These are phyloP conservation scores for Pomatorhinus ruficollis DNA, from an alignment of 2,113 vertebrate species.

Conservation along the genomic window DNA sequence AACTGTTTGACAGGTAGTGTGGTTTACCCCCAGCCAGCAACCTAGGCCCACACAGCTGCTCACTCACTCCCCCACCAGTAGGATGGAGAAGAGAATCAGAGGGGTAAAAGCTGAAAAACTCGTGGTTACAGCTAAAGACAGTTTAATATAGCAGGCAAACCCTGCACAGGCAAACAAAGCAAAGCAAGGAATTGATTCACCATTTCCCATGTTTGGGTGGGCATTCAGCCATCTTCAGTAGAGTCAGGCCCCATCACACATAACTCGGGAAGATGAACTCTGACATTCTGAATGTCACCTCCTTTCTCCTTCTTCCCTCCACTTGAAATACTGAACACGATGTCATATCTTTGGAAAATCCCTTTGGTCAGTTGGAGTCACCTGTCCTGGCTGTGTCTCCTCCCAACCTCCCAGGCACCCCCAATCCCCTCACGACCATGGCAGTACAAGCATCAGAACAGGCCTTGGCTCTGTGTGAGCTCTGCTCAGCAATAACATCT, in stretches of 20 bases:
- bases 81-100: background rate
- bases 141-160: background rate
- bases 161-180: background rate
- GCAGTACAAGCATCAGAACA: accelerated
- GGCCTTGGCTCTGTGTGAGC: background rate
- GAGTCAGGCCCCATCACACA: accelerated
- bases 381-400: background rate
- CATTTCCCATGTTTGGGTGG: background rate
- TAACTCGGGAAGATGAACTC: background rate
- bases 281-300: accelerated
- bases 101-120: background rate
- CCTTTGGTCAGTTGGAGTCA: background rate
- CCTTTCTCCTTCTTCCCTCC: background rate
- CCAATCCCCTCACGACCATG: accelerated
- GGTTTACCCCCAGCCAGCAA: background rate
- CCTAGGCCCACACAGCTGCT: accelerated
- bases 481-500: background rate
- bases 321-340: background rate
- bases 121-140: background rate
- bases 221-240: background rate
- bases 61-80: background rate
- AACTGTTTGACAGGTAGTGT: background rate
- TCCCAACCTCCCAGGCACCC: accelerated
- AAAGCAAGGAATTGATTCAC: background rate
- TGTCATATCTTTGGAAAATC: background rate